Evolutionary conservation across 2,113 vertebrate species (phyloP).

Genomic region (Cyprinodon tularosa): DNA sequence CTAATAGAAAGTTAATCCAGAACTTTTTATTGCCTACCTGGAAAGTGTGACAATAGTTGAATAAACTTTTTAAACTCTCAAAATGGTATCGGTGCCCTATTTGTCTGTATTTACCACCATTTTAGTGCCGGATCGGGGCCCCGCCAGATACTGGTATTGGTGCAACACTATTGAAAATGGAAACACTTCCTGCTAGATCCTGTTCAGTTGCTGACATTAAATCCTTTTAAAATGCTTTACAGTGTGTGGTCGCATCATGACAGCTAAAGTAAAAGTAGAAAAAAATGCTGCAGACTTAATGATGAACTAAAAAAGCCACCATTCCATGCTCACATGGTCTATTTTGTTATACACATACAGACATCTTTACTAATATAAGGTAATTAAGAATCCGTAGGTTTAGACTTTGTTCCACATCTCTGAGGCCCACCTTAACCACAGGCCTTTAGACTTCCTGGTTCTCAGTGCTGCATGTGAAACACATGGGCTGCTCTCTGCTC

Average conservation of each 20-base stretch:
- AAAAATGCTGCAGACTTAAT: not conserved
- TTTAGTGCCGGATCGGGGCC: too few species aligned
- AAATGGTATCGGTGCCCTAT: too few species aligned
- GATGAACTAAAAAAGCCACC: not conserved
- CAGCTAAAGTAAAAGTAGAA: not conserved
- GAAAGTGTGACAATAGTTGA: too few species aligned
- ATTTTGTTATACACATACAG: not conserved
- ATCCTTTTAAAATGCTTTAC: not conserved
- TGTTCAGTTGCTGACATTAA: not conserved
- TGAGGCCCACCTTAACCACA: constrained; percentile 15
- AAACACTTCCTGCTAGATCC: too few species aligned
- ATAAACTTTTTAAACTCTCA: too few species aligned
- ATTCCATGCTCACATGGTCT: not conserved
- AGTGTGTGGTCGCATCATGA: not conserved
- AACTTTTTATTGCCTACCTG: too few species aligned
- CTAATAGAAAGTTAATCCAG: too few species aligned
- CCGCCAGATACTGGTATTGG: too few species aligned
- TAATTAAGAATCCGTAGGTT: not conserved
- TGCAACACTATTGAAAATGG: too few species aligned
- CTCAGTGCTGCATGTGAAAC: constrained; percentile 14
- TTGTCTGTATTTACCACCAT: too few species aligned
- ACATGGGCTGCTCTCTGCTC: not conserved
- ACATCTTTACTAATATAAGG: not conserved
- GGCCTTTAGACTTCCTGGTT: constrained; percentile 31
- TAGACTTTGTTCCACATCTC: not conserved